phyloP scores from a whole-genome alignment of 1,140 invertebrate genomes.

The Cydia amplana region DNA sequence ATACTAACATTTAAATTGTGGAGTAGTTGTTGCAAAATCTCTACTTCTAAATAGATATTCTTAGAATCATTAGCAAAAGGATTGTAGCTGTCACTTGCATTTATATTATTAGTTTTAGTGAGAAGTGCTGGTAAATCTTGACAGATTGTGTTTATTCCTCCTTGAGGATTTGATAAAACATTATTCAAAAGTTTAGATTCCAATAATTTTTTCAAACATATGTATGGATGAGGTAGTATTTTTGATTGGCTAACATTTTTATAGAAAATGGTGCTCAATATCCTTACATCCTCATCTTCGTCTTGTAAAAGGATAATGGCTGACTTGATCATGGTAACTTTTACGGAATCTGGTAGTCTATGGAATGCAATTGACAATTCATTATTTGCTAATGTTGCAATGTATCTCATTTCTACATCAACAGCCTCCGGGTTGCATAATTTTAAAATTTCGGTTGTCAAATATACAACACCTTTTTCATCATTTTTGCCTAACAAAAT shows the following conservation, averaged over 20 bases:
- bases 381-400: slow-evolving; percentile 65
- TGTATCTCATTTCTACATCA: slow-evolving; percentile 67
- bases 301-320: slow-evolving; percentile 71
- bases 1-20: slow-evolving; percentile 40
- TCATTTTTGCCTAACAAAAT: slow-evolving; percentile 38
- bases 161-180: slow-evolving; percentile 46
- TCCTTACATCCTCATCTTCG: slow-evolving; percentile 72
- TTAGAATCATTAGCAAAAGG: slow-evolving; percentile 69
- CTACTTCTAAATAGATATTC: slow-evolving; percentile 70
- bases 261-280: slow-evolving; percentile 57
- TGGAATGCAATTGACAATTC: slow-evolving; percentile 55
- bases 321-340: slow-evolving; percentile 60
- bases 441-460: slow-evolving; percentile 52
- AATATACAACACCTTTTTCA: slow-evolving; percentile 42
- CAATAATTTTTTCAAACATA: slow-evolving; percentile 63
- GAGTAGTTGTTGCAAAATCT: slow-evolving; percentile 52
- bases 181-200: slow-evolving; percentile 51
- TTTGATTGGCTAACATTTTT: slow-evolving; percentile 45
- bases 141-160: slow-evolving; percentile 45
- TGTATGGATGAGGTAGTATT: slow-evolving; percentile 56
- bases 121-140: slow-evolving; percentile 47
- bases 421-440: slow-evolving; percentile 56
- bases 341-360: slow-evolving; percentile 51
- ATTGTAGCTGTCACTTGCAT: slow-evolving; percentile 57
- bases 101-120: slow-evolving; percentile 31